Evolutionary conservation across 2,888 invertebrate species (phyloP).

Genomic region (Rotaria sp.): DNA sequence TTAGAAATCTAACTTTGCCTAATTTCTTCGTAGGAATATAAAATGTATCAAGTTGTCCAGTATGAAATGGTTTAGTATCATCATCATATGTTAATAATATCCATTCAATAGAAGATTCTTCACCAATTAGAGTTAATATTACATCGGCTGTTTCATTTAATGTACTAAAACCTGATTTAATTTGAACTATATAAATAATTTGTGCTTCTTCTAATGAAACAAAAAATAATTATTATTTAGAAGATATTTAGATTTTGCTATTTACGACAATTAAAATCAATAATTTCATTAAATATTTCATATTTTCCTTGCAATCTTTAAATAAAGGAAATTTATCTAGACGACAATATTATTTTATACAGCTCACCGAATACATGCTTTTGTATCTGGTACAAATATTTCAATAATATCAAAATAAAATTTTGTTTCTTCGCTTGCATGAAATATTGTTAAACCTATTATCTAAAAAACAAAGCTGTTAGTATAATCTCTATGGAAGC

Average conservation of each 20-base stretch:
- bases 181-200: background rate
- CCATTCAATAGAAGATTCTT: background rate
- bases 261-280: slow-evolving; percentile 13
- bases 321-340: background rate
- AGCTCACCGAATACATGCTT: background rate
- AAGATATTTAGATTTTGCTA: background rate
- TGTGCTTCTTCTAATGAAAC: background rate
- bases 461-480: background rate
- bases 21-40: slow-evolving; percentile 20
- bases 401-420: background rate
- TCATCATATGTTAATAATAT: background rate
- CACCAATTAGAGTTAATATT: background rate
- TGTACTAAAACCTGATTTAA: background rate
- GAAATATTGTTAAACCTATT: background rate
- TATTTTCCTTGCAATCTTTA: background rate
- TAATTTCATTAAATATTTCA: slow-evolving; percentile 1
- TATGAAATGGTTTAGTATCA: background rate
- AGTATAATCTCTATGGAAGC: no score
- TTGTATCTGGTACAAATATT: slow-evolving; percentile 1
- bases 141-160: background rate
- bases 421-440: background rate
- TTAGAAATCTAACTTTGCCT: background rate
- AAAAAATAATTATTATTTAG: background rate
- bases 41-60: background rate
- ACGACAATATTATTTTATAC: background rate